Percentiles rank a stretch among this genome's conserved stretches.
Evolutionary conservation across 2,888 invertebrate species (phyloP).

Genomic region (Sericinus montela): DNA sequence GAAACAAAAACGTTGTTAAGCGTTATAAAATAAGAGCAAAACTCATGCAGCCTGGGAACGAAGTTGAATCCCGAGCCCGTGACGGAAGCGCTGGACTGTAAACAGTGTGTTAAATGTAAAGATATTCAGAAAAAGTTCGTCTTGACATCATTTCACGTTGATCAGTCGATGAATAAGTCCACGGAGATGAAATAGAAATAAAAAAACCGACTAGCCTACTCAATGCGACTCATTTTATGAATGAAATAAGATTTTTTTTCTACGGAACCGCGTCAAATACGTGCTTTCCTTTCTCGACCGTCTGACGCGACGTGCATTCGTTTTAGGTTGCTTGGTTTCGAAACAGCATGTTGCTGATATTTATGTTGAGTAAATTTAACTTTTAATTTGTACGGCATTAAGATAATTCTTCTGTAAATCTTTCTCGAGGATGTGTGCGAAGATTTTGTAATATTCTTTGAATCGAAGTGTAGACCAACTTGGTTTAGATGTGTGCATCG

Average conservation of each 20-base stretch:
- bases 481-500: constrained; percentile 37
- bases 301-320: constrained; percentile 70
- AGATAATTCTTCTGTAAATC: constrained; percentile 26
- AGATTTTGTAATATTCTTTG: constrained; percentile 40
- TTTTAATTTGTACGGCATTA: constrained; percentile 16
- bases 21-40: constrained; percentile 14
- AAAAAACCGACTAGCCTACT: constrained; percentile 46
- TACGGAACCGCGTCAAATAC: constrained; percentile 71
- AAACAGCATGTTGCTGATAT: constrained; percentile 34
- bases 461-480: constrained; percentile 41
- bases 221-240: constrained; percentile 77
- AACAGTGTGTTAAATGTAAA: constrained; percentile 67
- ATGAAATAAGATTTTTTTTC: constrained; percentile 75
- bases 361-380: constrained; percentile 21
- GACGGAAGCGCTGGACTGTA: constrained; percentile 61
- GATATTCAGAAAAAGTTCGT: constrained; percentile 40
- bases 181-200: constrained; percentile 34
- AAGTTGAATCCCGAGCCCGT: constrained; percentile 39
- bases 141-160: constrained; percentile 75
- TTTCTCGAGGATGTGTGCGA: constrained; percentile 33
- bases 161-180: constrained; percentile 49
- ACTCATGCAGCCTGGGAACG: constrained; percentile 39
- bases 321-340: constrained; percentile 53
- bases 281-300: constrained; percentile 71
- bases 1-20: constrained; percentile 16